Evolutionary conservation across 2,888 invertebrate genomes (phyloP), one percentile per base, ranked within the genome.

Genomic region (Cheilosia variabilis): DNA sequence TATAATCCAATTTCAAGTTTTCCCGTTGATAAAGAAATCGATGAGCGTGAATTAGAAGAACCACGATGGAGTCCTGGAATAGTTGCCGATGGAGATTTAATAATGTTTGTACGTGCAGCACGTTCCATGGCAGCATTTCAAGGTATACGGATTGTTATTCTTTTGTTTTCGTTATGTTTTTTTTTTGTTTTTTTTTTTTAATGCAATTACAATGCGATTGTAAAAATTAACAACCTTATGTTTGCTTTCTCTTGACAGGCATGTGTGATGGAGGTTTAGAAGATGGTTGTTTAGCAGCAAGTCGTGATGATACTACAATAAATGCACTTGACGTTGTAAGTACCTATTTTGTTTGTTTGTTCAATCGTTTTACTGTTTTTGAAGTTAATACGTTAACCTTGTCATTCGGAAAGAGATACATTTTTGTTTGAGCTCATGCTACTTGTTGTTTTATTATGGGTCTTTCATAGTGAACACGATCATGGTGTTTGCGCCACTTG

Each of bases 241-340:
- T 17, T 72, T 58, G 34, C 53, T 87, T 53, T 80, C 47, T 58
- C 63, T 87, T 87, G 43, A 53, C 77, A 89, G 98, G 98, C 90
- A 98, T 99, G 98, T 98, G 98, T 94, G 98, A 98, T 94, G 98
- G 98, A 87, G 98, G 98, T 88, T 97, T 98, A 71, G 98, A 98
- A 93, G 98, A 99, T 93, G 98, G 98, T 90, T 98, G 98, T 93
- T 96, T 97, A 90, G 98, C 98, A 89, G 99, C 98, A 90, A 97
- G 98, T 90, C 95, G 98, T 92, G 99, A 99, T 93, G 98, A 98
- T 93, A 99, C 98, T 81, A 99, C 99, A 90, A 97, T 98, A 91
- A 98, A 98, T 93, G 99, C 99, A 87, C 94, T 98, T 90, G 97
- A 98, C 93, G 97, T 97, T 91, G 96, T 96, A 93, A 93, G 93